Evolutionary conservation across 2,797 vertebrate species (phyloP), one percentile per base, ranked within the genome.

Genomic region (Acestrorhynchus altus): DNA sequence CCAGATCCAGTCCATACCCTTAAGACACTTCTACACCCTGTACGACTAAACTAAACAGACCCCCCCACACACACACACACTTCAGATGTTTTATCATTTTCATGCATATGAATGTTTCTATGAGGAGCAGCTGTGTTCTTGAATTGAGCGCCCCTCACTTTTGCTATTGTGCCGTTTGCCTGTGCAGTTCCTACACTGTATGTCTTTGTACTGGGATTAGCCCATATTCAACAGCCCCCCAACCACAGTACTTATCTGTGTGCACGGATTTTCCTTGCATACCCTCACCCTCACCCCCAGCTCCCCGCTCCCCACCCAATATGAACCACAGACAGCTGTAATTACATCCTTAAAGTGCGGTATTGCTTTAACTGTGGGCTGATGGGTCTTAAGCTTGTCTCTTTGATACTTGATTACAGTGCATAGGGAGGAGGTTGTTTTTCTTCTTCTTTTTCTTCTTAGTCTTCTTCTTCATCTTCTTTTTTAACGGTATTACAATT

Each of bases 381-480:
- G 90, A 90, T 90, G 76, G 87, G 91, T 84, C 79, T 86, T 83
- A 86, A 69, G 16, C 86, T 82, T 83, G 76, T 89, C 85, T 80
- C 88, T 94, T 93, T 94, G 90, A 93, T 93, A 90, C 86, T 83
- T 87, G 85, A 90, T 93, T 93, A 88, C 77, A 92, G 88, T 84
- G 81, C 73, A 87, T 78, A 81, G 74, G 79, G 74, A 87, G 72
- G 86, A 66, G 74, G 61, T 51, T 71, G 75, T 83, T 15, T 63
- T 49, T 69, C 28, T 59, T 39, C 20, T 35, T 35, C 31, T 61
- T 51, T 13, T 65, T 46, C 13, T 66, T 49, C 20, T 44, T 44
- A 5, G 46, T 56, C 5, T 22, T 56, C 11, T 61, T 35, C 10
- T 63, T 42, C n/a, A 24, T 64, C 35, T 31, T 69, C 51, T 69